Evolutionary conservation across 2,888 invertebrate species (phyloP), one percentile per base, ranked within the genome.

Genomic region (Oxystoma pomonae): DNA sequence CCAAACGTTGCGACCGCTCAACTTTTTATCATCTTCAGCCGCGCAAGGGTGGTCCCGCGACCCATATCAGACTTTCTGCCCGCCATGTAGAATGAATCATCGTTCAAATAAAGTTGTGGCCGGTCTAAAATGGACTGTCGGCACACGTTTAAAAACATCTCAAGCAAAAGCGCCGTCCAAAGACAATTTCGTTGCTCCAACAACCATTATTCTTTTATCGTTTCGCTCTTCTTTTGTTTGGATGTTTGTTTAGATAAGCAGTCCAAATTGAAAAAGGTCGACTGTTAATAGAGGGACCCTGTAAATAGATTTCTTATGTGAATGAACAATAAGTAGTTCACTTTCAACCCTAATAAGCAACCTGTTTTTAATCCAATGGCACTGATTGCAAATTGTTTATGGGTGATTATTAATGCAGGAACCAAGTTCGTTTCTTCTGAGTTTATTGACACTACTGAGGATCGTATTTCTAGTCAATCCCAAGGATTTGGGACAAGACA

Each of bases 221-320:
- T n/a, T 53, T 53, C 16, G n/a, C 53, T 53, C 7, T 16, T 53
- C 16, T 53, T 66, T 66, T 66, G 66, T 66, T 64, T 64, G 62
- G 66, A 64, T 66, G 58, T 66, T 66, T 61, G 60, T 60, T 61
- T 64, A 66, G 64, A 66, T 66, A 66, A 66, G 20, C 62, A 62
- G 60, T 66, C 60, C 64, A 35, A 35, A 35, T 66, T 66, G 66
- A 66, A 63, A 64, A 64, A 64, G 66, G 66, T 66, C 58, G 61
- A 64, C 66, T 66, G 35, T 12, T 12, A 12, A 7, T 3, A 35
- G 12, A 7, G 35, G 12, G 3, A 12, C 12, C 3, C 12, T 35
- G 35, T 35, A 35, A 35, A 35, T 12, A 35, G 35, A 35, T 35
- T 35, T n/a, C n/a, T n/a, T n/a, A n/a, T n/a, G n/a, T n/a, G n/a